phyloP scores from a whole-genome alignment of 2,888 invertebrate genomes.

The Cyclophora punctaria region DNA sequence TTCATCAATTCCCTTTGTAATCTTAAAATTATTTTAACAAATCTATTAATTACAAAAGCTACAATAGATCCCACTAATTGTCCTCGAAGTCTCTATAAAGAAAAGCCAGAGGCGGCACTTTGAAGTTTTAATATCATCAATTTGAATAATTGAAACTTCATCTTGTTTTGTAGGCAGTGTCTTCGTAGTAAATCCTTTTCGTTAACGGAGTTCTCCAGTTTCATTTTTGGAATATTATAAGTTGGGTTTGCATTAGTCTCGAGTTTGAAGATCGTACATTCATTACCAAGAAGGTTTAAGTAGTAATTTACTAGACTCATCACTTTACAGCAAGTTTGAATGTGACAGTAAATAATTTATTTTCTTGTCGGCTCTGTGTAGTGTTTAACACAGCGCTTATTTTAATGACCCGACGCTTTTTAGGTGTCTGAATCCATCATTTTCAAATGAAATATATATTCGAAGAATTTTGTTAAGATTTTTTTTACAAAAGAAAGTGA shows the following conservation, averaged over 20 bases:
- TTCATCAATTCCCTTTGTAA: background rate
- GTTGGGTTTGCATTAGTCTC: slow-evolving; percentile 3
- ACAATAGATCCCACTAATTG: slow-evolving; percentile 33
- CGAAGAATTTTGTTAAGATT: too few relatives aligned
- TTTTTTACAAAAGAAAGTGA: too few relatives aligned
- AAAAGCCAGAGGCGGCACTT: slow-evolving; percentile 39
- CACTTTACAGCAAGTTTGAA: too few relatives aligned
- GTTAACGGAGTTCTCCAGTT: slow-evolving; percentile 17
- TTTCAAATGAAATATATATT: too few relatives aligned
- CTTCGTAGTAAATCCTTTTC: slow-evolving; percentile 26
- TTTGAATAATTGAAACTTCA: slow-evolving; percentile 54
- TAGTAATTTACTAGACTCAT: too few relatives aligned
- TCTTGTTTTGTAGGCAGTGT: slow-evolving; percentile 29
- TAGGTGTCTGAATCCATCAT: too few relatives aligned
- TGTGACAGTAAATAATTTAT: too few relatives aligned
- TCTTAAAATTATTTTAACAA: slow-evolving; percentile 8
- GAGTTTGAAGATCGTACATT: too few relatives aligned
- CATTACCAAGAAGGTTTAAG: background rate
- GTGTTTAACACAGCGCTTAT: too few relatives aligned
- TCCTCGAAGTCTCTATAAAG: slow-evolving; percentile 29
- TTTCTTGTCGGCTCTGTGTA: too few relatives aligned
- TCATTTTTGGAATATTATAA: slow-evolving; percentile 6
- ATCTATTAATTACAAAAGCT: slow-evolving; percentile 19
- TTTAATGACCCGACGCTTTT: too few relatives aligned
- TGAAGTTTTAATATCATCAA: slow-evolving; percentile 48